Evolutionary conservation across 2,888 invertebrate genomes (phyloP), one percentile per base, ranked within the genome.

Genomic region (Mamestra brassicae): DNA sequence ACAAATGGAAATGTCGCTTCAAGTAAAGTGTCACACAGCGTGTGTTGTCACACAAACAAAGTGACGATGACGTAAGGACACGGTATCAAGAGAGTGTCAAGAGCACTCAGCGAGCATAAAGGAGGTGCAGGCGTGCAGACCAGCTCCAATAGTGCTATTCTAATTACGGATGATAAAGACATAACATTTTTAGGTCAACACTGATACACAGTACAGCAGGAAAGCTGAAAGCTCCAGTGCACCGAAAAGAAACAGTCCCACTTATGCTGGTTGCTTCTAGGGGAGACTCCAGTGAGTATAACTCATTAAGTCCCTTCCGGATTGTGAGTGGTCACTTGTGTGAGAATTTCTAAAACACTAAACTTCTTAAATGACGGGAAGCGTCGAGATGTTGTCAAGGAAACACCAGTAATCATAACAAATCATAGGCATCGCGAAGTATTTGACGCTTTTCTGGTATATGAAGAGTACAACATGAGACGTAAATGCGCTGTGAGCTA

Each of bases 1-100:
- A 13, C 45, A 47, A 52, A 36, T 42, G 4, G 11, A 42, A 45
- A 65, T 57, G 6, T 54, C 34, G 47, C 5, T 42, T 34, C 34
- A 34, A 26, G 36, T 34, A 6, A 45, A 38, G 34, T 7, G 50
- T 52, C 10, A 38, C 7, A 45, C 2, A 26, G 63, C 52, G 38
- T 36, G n/a, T 54, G 52, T 52, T 58, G 45, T 34, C 57, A 17
- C 42, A 45, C 52, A 42, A 71, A 42, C 62, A 52, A 67, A 38
- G 13, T 70, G 54, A 52, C 10, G 13, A 10, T 72, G 38, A 71
- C 34, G 70, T 65, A 54, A 76, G n/a, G 38, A 10, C 15, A 11
- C 64, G 42, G n/a, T 74, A 47, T 71, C 75, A 71, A 71, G 57
- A 69, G 69, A 83, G 77, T 73, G 74, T 80, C 80, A 75, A 75